Evolutionary conservation across 2,797 vertebrate genomes (phyloP).

Genomic region (Lophotriccus pileatus): DNA sequence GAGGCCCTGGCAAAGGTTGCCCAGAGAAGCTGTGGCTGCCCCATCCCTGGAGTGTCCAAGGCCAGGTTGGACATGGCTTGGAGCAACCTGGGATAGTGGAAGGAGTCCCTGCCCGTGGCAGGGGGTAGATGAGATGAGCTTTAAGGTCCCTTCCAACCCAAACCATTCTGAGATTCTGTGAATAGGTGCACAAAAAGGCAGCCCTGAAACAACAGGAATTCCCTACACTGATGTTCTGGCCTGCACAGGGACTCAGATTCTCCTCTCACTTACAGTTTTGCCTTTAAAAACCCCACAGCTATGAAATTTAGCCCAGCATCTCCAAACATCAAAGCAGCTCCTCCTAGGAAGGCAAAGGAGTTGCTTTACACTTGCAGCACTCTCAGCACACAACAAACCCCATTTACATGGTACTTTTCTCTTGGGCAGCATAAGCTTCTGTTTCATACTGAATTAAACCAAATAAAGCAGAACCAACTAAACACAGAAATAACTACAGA

Average conservation of each 20-base stretch:
- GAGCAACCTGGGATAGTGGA: neutral
- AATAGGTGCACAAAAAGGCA: neutral
- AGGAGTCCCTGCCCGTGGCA: neutral
- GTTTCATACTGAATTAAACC: neutral
- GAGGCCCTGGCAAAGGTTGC: neutral
- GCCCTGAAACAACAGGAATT: neutral
- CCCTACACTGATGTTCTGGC: neutral
- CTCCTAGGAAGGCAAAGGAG: neutral
- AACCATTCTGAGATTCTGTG: neutral
- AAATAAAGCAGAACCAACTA: neutral
- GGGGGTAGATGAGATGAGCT: accelerated
- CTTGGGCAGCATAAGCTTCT: neutral
- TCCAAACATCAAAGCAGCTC: neutral
- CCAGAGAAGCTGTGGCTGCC: neutral
- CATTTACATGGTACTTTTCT: neutral
- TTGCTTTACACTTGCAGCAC: neutral
- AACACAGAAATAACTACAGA: neutral
- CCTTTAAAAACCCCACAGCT: neutral
- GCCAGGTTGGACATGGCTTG: neutral
- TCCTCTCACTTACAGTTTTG: neutral
- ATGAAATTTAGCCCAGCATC: neutral
- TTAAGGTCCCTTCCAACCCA: neutral
- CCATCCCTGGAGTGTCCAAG: neutral
- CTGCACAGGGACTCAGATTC: neutral
- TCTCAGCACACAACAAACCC: neutral